Conservation (phyloP, 2,888 invertebrate species). For the Dione juno region DNA sequence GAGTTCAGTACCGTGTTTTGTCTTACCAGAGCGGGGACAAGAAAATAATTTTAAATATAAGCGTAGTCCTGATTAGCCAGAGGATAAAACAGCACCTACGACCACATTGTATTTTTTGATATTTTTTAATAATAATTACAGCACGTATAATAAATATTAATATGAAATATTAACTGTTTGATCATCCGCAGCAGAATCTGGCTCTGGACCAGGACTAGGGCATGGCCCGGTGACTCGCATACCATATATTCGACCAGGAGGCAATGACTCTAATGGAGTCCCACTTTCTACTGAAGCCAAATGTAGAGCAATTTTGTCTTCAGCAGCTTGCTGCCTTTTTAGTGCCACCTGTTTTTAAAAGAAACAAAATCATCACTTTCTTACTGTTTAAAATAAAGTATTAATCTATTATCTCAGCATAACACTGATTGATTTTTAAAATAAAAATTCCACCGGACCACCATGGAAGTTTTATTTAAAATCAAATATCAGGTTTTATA, state of each 20-base stretch:
- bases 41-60: background rate
- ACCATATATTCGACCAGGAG: constrained; percentile 95
- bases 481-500: no score
- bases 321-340: constrained; percentile 98
- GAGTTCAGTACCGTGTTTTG: background rate
- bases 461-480: no score
- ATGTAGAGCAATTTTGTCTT: constrained; percentile 97
- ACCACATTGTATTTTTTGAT: no score
- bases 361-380: background rate
- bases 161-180: constrained; percentile 61
- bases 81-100: no score
- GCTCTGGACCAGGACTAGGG: constrained; percentile 76
- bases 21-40: background rate
- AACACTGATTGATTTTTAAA: no score
- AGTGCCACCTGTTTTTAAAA: constrained; percentile 89
- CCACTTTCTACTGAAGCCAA: constrained; percentile 88
- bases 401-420: no score
- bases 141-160: background rate
- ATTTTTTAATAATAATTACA: no score
- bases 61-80: background rate
- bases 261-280: constrained; percentile 86
- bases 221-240: constrained; percentile 92
- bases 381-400: no score
- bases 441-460: no score
- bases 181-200: constrained; percentile 73